Base-by-base conservation (phyloP, 2,888 invertebrate genomes). In the Sipha maydis region DNA sequence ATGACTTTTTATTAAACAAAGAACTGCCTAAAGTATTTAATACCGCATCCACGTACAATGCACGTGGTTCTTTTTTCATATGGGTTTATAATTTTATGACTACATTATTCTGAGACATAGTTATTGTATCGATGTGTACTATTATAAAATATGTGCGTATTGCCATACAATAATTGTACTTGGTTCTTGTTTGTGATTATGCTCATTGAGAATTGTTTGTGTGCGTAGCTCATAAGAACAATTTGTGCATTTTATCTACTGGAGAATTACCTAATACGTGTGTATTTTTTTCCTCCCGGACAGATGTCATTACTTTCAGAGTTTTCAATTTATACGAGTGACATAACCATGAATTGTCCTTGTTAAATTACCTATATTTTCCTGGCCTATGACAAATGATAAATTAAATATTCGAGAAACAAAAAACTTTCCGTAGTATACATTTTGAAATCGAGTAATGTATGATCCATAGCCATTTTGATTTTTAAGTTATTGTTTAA, bases 361-460 rank as follows among this genome's bases (percentile, higher is more conserved):
- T 77, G 77, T 85, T 84, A 84, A 85, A 77, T 48, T 38, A 14
- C 48, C 67, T 67, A 67, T 67, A 67, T 85, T 77, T 85, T 77
- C 48, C 31, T 85, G 77, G 85, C 61, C 21, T 0, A 41, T 76
- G 84, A 84, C 76, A 67, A 41, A 61, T 41, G 41, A 84, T 67
- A 76, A 84, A 84, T 76, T 76, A 84, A 84, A 76, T 28, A 76
- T 41, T 84, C 5, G 5, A 84, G 61, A 61, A 76, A 83, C 11
- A 83, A 48, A 73, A 67, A 71, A 82, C 21, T 82, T 69, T 9
- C 28, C 48, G 25, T 25, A 31, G 31, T 25, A 31, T 28, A 41
- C 61, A 61, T 31, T 48, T 71, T 25, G 11, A 71, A 31, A 48
- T 82, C 11, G 21, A 31, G 3, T 41, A 31, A 69, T 73, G 28